Percentiles rank a stretch among this genome's conserved stretches.
These are phyloP conservation scores for Notolepis coatsorum DNA, from an alignment of 2,797 vertebrate species.

Conservation along the genomic window DNA sequence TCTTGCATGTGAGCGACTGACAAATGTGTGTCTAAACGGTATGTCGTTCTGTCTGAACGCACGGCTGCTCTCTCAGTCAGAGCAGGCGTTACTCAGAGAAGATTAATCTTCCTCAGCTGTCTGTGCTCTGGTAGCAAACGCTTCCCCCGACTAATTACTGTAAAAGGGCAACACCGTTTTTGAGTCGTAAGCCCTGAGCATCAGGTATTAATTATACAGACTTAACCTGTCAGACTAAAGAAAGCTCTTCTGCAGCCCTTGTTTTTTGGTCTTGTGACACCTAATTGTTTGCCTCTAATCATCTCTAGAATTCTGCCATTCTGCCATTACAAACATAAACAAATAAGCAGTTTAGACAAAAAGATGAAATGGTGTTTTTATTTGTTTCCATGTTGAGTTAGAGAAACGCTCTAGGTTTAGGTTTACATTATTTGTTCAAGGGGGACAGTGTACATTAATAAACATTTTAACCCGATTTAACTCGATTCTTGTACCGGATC, in stretches of 20 bases:
- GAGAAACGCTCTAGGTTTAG: no score
- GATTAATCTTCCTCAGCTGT: conserved; percentile 27
- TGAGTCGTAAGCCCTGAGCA: background rate
- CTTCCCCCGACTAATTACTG: conserved; percentile 18
- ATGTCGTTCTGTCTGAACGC: conserved; percentile 35
- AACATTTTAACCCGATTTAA: no score
- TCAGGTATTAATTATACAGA: conserved; percentile 1
- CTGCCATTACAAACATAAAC: no score
- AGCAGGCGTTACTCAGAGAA: conserved; percentile 11
- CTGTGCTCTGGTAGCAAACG: conserved; percentile 17
- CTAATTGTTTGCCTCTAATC: no score
- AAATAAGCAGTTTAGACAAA: no score
- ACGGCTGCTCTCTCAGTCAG: conserved; percentile 29
- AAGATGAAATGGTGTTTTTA: no score
- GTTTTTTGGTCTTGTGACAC: no score
- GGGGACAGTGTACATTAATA: no score
- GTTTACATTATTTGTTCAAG: no score
- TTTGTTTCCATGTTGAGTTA: no score
- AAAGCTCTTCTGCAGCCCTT: background rate
- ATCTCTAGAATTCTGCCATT: no score
- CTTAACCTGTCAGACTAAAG: conserved; percentile 16
- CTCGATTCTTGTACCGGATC: no score
- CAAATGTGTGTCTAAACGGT: conserved; percentile 38
- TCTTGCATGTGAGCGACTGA: background rate
- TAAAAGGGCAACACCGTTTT: conserved; percentile 10